Percentiles rank a stretch among this genome's conserved stretches.
phyloP scores from a whole-genome alignment of 2,797 vertebrate genomes.

The Sebastes variabilis region DNA sequence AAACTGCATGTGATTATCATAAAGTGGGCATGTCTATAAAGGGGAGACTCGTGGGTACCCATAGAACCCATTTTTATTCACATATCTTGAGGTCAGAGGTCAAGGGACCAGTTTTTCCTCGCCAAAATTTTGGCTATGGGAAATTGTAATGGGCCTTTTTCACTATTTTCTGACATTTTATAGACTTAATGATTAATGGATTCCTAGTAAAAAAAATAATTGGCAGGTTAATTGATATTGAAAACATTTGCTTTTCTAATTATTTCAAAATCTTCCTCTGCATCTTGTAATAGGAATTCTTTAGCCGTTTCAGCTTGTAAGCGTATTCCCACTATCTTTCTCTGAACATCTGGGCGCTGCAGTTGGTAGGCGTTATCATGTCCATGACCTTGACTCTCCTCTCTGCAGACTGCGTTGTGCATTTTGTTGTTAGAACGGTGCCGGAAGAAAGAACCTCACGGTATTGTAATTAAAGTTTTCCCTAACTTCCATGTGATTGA shows the following conservation, averaged over 20 bases:
- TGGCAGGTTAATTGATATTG: slow-evolving; percentile 8
- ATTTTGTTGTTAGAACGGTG: slow-evolving; percentile 36
- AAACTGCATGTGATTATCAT: background rate
- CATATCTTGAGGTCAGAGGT: background rate
- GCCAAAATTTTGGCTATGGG: accelerated
- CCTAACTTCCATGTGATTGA: slow-evolving; percentile 24
- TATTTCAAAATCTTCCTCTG: background rate
- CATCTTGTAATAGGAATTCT: slow-evolving; percentile 11
- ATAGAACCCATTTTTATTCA: background rate
- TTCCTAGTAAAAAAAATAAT: background rate
- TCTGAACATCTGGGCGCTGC: slow-evolving; percentile 67
- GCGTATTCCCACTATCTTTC: slow-evolving; percentile 57
- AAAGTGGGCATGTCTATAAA: background rate
- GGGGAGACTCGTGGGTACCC: accelerated
- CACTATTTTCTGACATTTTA: background rate
- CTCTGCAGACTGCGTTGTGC: slow-evolving; percentile 47
- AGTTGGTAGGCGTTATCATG: slow-evolving; percentile 65
- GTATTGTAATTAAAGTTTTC: slow-evolving; percentile 14
- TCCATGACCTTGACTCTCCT: slow-evolving; percentile 69
- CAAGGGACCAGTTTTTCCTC: background rate
- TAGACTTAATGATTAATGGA: background rate
- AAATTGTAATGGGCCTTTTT: background rate
- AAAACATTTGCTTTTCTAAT: background rate
- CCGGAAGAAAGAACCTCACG: slow-evolving; percentile 5
- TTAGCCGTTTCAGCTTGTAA: background rate